Conservation (phyloP, 2,797 vertebrate species). For the Coilia nasus region DNA sequence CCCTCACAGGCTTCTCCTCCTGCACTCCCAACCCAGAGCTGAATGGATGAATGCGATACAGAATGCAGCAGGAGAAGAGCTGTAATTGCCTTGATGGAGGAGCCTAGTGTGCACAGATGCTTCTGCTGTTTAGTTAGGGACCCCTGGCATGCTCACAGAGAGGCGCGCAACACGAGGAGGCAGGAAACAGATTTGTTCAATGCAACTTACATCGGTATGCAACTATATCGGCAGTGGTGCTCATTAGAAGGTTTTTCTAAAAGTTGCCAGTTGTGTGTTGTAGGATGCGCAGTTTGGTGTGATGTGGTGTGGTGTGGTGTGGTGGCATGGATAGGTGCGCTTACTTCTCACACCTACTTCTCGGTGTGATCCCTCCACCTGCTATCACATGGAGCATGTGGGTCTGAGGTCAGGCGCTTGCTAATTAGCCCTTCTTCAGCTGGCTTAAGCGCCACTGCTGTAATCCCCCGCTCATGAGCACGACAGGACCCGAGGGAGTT, state of each 20-base stretch:
- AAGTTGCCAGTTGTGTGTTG: too few species aligned
- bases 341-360: not conserved
- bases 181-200: not conserved
- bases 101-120: not conserved
- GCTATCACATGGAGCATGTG: conserved; percentile 11
- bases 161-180: not conserved
- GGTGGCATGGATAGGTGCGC: not conserved
- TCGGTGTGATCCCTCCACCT: not conserved
- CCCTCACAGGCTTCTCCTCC: conserved; percentile 5
- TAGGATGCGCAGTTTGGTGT: too few species aligned
- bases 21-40: not conserved
- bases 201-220: too few species aligned
- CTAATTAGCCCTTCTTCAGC: conserved; percentile 42
- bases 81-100: not conserved
- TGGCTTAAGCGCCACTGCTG: conserved; percentile 33
- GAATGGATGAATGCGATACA: conserved; percentile 7
- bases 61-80: not conserved
- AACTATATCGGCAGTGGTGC: not conserved
- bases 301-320: too few species aligned
- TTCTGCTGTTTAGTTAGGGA: not conserved
- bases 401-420: conserved; percentile 28
- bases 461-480: conserved; percentile 33
- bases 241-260: too few species aligned
- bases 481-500: conserved; percentile 10
- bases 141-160: not conserved